A percentile compares a stretch with the other conserved stretches of the same genome.
phyloP scores from a whole-genome alignment of 2,797 vertebrate genomes.

The Potorous gilbertii region DNA sequence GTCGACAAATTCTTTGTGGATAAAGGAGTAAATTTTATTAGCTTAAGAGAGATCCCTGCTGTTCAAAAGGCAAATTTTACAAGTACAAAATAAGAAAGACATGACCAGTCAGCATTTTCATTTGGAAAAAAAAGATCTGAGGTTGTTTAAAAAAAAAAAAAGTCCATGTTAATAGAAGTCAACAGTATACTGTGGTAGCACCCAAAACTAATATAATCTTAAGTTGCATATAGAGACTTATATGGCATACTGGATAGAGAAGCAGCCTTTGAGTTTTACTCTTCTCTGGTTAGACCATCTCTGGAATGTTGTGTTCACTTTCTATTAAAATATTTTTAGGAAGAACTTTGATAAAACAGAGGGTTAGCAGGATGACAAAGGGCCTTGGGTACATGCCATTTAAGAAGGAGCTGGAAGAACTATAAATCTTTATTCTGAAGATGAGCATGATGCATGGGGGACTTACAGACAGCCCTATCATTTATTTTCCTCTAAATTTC shows the following conservation, averaged over 20 bases:
- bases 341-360: background rate
- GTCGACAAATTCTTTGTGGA: fast-evolving
- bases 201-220: background rate
- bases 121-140: background rate
- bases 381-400: background rate
- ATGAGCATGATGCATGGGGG: background rate
- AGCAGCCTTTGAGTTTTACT: background rate
- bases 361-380: background rate
- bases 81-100: background rate
- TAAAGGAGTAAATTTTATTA: background rate
- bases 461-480: background rate
- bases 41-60: fast-evolving
- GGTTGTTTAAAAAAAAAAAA: background rate
- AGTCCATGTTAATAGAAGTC: background rate
- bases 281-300: background rate
- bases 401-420: background rate
- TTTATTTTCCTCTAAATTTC: background rate
- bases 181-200: background rate
- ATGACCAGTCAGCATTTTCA: background rate
- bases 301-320: background rate
- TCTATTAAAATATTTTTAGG: background rate
- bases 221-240: background rate
- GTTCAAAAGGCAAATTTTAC: background rate
- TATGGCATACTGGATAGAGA: background rate
- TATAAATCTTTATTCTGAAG: background rate